phyloP scores from a whole-genome alignment of 2,797 vertebrate species.

The Oreortyx pictus region DNA sequence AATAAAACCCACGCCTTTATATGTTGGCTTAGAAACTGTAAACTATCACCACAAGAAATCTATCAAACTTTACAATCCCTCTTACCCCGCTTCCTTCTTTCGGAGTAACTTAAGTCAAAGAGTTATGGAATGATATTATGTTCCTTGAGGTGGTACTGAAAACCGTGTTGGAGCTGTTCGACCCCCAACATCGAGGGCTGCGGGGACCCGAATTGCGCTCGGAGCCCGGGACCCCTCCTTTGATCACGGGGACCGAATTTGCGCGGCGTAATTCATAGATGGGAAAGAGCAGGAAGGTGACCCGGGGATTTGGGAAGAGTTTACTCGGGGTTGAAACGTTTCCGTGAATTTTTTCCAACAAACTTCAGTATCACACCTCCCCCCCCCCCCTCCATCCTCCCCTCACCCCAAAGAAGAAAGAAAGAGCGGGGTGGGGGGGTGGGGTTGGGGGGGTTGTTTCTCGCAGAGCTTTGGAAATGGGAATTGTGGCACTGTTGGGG shows the following conservation, averaged over 20 bases:
- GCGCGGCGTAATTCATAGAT: not conserved
- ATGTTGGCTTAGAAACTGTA: conserved; percentile 74
- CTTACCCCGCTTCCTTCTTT: conserved; percentile 70
- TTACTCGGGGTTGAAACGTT: conserved; percentile 8
- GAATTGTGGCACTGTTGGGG: not conserved
- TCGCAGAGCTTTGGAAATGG: not conserved
- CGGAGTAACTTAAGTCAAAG: conserved; percentile 67
- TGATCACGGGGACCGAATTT: not conserved
- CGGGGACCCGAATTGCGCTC: not conserved
- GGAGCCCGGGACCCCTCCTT: not conserved
- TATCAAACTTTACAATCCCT: conserved; percentile 77
- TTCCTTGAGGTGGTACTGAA: conserved; percentile 70
- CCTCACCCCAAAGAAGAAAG: too few species aligned
- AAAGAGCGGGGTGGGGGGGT: too few species aligned
- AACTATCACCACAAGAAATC: conserved; percentile 73
- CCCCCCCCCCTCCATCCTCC: too few species aligned
- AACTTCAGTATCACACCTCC: not conserved
- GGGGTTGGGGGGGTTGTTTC: not conserved
- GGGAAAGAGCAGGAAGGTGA: not conserved
- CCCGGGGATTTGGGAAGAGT: conserved; percentile 3
- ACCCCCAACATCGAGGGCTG: conserved; percentile 34
- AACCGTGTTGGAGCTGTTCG: not conserved
- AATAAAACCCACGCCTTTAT: conserved; percentile 73
- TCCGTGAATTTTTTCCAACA: conserved; percentile 28
- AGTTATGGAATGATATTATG: conserved; percentile 73